These are phyloP conservation scores for Nomada ruficornis DNA, from an alignment of 2,888 invertebrate genomes.

Conservation along the genomic window DNA sequence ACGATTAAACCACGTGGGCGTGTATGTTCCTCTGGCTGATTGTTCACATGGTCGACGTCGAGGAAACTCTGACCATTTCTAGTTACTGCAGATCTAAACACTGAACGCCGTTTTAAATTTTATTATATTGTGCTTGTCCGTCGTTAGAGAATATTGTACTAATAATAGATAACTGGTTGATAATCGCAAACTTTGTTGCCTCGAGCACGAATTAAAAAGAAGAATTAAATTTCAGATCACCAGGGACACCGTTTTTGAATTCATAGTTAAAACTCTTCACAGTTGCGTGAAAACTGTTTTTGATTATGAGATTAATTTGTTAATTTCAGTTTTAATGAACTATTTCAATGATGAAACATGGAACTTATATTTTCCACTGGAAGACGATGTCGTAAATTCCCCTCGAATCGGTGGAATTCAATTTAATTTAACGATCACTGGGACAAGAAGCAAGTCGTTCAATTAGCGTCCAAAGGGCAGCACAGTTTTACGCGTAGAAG, in stretches of 20 bases:
- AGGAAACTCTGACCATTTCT: not conserved
- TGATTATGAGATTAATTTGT: too few relatives aligned
- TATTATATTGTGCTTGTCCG: slow-evolving; percentile 24
- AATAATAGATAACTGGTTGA: not conserved
- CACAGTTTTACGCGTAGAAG: slow-evolving; percentile 4
- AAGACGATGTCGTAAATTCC: not conserved
- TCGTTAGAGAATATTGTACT: too few relatives aligned
- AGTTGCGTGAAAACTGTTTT: not conserved
- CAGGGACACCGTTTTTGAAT: not conserved
- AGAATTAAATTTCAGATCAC: not conserved
- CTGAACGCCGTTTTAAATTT: slow-evolving; percentile 47
- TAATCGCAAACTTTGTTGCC: not conserved
- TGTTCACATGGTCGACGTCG: slow-evolving; percentile 23
- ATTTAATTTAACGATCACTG: slow-evolving; percentile 15
- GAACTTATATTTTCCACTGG: not conserved
- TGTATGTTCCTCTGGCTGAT: slow-evolving; percentile 3
- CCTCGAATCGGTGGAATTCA: not conserved
- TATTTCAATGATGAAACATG: too few relatives aligned
- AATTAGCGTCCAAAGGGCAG: slow-evolving; percentile 34
- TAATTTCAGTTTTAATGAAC: too few relatives aligned
- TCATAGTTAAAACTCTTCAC: not conserved
- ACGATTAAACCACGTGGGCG: slow-evolving; percentile 9
- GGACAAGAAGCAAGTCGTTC: slow-evolving; percentile 11
- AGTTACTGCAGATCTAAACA: slow-evolving; percentile 52
- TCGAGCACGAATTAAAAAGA: not conserved